Evolutionary conservation across 2,888 invertebrate genomes (phyloP).

Genomic region (Dorcus hopei): DNA sequence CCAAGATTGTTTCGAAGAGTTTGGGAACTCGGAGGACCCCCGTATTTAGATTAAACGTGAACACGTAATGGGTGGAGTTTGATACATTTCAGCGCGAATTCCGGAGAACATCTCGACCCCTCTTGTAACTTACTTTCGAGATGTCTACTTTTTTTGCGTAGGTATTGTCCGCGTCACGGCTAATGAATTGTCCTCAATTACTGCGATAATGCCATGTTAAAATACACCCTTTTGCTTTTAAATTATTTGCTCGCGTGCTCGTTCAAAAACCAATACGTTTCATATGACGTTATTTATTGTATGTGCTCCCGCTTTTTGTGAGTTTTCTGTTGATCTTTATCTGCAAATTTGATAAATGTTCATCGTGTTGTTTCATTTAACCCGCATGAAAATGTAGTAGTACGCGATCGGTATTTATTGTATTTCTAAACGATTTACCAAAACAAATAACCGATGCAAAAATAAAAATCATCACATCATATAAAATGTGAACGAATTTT

Average conservation of each 20-base stretch:
- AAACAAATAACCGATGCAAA: too few species aligned
- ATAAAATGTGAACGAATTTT: too few species aligned
- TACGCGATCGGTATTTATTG: too few species aligned
- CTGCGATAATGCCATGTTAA: not conserved
- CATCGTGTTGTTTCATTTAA: too few species aligned
- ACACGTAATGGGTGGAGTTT: conserved; percentile 27
- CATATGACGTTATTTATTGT: too few species aligned
- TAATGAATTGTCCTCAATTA: not conserved
- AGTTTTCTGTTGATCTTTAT: too few species aligned
- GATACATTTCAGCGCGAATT: conserved; percentile 23
- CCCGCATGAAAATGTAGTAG: too few species aligned
- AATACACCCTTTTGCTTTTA: not conserved
- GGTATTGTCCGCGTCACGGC: not conserved
- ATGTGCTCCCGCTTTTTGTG: too few species aligned
- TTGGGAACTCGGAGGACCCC: conserved; percentile 7
- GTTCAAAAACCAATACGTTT: too few species aligned
- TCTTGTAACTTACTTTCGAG: not conserved
- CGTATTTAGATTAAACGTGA: conserved; percentile 27
- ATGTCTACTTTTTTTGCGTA: not conserved
- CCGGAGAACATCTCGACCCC: conserved; percentile 3
- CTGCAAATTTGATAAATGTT: too few species aligned
- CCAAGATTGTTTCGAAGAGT: not conserved
- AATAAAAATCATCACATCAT: too few species aligned
- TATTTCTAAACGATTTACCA: too few species aligned
- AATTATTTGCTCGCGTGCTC: not conserved